Evolutionary conservation across 1,140 invertebrate genomes (phyloP).

Genomic region (Caerostris darwini): DNA sequence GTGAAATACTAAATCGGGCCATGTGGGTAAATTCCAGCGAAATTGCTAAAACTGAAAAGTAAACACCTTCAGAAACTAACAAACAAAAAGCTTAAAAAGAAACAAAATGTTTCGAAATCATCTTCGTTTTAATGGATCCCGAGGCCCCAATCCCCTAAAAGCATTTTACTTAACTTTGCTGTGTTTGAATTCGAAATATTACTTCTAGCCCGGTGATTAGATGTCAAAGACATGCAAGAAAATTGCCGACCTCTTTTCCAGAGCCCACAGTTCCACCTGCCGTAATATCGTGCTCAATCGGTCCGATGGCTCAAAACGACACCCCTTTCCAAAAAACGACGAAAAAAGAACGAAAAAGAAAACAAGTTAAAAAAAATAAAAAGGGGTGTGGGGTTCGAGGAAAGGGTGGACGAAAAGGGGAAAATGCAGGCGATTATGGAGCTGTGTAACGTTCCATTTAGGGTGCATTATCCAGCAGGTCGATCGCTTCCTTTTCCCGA

Average conservation of each 20-base stretch:
- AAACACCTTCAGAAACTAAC: background rate
- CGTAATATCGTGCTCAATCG: conserved; percentile 51
- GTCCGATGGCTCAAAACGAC: background rate
- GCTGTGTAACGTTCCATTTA: conserved; percentile 68
- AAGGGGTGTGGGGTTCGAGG: background rate
- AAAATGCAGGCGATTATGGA: conserved; percentile 65
- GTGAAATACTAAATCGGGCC: background rate
- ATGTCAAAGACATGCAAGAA: conserved; percentile 57
- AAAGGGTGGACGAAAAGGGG: background rate
- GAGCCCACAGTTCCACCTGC: conserved; percentile 40
- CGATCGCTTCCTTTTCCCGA: conserved; percentile 61
- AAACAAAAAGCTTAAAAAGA: background rate
- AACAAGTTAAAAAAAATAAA: too few relatives aligned
- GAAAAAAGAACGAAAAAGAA: background rate
- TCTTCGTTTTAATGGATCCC: conserved; percentile 45
- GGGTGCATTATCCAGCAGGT: conserved; percentile 70
- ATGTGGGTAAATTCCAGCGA: background rate
- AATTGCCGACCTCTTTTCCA: conserved; percentile 31
- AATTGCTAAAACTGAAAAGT: background rate
- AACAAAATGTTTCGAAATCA: background rate
- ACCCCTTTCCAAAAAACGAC: background rate
- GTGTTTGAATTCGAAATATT: conserved; percentile 46
- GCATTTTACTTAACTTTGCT: conserved; percentile 43
- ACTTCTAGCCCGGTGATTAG: conserved; percentile 61
- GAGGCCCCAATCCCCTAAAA: background rate